Percentiles rank a stretch among this genome's conserved stretches.
Conservation (phyloP, 2,113 vertebrate species). For the Phalacrocorax carbo region DNA sequence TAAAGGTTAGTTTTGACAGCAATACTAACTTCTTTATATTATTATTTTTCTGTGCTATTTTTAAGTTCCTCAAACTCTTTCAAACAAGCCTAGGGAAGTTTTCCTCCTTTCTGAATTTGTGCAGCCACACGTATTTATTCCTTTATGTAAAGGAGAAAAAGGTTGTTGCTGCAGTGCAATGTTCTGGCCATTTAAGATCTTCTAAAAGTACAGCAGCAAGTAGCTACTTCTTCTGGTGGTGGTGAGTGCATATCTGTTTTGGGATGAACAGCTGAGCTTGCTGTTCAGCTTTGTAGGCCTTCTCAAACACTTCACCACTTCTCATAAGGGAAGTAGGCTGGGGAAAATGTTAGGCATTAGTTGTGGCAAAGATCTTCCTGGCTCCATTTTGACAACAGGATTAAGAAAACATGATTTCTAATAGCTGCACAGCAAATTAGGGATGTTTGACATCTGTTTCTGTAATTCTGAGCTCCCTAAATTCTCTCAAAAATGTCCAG, state of each 20-base stretch:
- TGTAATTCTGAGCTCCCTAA: not conserved
- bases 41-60: not conserved
- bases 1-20: constrained; percentile 23
- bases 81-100: not conserved
- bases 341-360: not conserved
- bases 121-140: not conserved
- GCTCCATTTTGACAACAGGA: not conserved
- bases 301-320: not conserved
- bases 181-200: not conserved
- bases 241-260: not conserved
- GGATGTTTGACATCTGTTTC: constrained; percentile 13
- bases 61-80: not conserved
- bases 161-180: not conserved
- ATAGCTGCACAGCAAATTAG: not conserved
- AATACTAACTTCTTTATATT: not conserved
- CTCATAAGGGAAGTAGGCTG: not conserved
- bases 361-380: not conserved
- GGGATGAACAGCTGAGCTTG: not conserved
- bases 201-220: not conserved
- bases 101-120: not conserved
- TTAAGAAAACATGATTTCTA: constrained; percentile 22
- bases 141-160: not conserved
- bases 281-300: not conserved
- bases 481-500: not conserved
- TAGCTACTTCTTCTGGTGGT: not conserved